Evolutionary conservation across 2,888 invertebrate species (phyloP), one percentile per base, ranked within the genome.

Genomic region (Salpingus planirostris): DNA sequence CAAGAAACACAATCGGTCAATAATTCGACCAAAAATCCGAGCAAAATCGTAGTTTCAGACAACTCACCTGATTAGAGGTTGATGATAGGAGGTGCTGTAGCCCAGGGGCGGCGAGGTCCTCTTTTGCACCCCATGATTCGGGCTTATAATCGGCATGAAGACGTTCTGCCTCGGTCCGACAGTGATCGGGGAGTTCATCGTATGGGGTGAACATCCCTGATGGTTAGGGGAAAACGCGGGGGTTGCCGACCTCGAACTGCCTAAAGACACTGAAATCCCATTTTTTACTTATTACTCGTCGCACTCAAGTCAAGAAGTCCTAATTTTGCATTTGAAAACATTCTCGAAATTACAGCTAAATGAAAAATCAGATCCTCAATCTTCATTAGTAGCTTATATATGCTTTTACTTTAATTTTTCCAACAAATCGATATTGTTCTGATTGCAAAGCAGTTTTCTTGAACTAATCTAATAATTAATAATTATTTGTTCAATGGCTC

Each of bases 201-300:
- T 76, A 48, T 77, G 68, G 12, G 80, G 76, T 3, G 80, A 80
- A 28, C 78, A 74, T 18, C 74, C 74, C 50, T 78, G 77, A 37
- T 78, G 77, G 35, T 76, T 80, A 33, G 81, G 79, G 28, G 88
- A 85, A 59, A 87, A 90, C 21, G 90, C 88, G 27, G 92, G 92
- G 28, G 92, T 91, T 30, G 88, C 90, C 22, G 93, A 91, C 38
- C 92, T 78, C 10, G 93, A 92, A 62, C 90, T 91, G 49, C 92
- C 89, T 51, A 95, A 70, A 8, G 92, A 93, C 49, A 93, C 92
- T 85, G 65, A 2, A 65, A 61, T 8, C n/a, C n/a, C n/a, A 18
- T 18, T 18, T 8, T 18, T 8, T 18, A 8, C 5, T 18, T 8
- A 18, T 5, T 18, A 18, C 8, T 5, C 8, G n/a, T n/a, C n/a